Evolutionary conservation across 2,888 invertebrate genomes (phyloP), one percentile per base, ranked within the genome.

Genomic region (Latrodectus elegans): DNA sequence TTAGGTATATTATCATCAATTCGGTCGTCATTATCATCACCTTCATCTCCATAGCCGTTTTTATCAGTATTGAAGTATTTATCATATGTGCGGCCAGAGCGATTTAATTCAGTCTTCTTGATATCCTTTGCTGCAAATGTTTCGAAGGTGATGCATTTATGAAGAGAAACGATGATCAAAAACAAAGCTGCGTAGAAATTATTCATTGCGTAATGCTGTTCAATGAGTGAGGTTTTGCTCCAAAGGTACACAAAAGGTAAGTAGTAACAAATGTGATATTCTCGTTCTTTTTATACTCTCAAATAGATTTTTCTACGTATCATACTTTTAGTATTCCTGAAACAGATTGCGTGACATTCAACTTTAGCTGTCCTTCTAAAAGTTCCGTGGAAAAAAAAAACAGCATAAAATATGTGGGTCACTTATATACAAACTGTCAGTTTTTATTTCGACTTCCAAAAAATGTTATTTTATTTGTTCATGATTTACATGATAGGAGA

Each of bases 341-440:
- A 70, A 70, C 15, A 72, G 55, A 1, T 49, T 60, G 64, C 80
- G 51, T 80, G 80, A 51, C 65, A 64, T 22, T 72, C 60, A 72
- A 65, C 64, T 52, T 80, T 72, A 71, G 72, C 65, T 64, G 38
- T 38, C 38, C 4, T 1, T 38, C 38, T 38, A 38, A 38, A 38
- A 51, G 64, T 80, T 80, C 80, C 65, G 64, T 80, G 71, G 80
- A 80, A 64, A 60, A 80, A 64, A 60, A 52, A 80, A 64, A 60
- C 65, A 65, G 55, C 60, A 80, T 22, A 80, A 52, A 22, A 71
- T 72, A 80, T 14, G 49, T 14, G 38, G 72, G 52, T 72, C 71
- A 60, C 72, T 60, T 71, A 64, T 72, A 72, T 72, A 80, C 80
- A 38, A 38, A 51, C 38, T 52, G 65, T n/a, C n/a, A 72, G 64